Evolutionary conservation across 1,140 invertebrate species (phyloP), one percentile per base, ranked within the genome.

Genomic region (Acromyrmex echinatior): DNA sequence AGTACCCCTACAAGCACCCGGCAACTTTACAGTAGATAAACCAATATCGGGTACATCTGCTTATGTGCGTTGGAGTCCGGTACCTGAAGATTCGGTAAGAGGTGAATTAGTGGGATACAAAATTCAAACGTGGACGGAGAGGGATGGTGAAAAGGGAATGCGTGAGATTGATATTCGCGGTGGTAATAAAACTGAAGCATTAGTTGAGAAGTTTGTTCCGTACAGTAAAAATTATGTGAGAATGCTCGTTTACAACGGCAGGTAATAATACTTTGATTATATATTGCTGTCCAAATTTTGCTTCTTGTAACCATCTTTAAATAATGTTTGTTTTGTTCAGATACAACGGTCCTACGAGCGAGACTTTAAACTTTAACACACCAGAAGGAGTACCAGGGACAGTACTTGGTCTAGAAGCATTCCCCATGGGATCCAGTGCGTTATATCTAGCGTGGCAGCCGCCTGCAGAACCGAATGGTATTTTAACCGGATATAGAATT

Each of bases 51-150:
- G 97, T 18, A 98, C 97, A 62, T 97, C 96, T 6, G 98, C 98
- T 0, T 92, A 97, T 99, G n/a, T 97, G 39, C 97, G 73, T 45
- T 99, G 98, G 98, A 97, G 97, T 94, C 96, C 97, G 0, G 98
- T 99, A 0, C 93, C 97, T 1, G 93, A 96, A 0, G 97, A 98
- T 66, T 97, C 97, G 0, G 97, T 99, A 0, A 96, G 97, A 31
- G 99, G 99, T n/a, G 98, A 99, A 94, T 98, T 99, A 94, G 98
- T 97, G 92, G 99, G 99, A 14, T 99, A 99, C 94, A 99, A 99
- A 95, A 98, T 99, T 77, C 98, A 99, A 95, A 99, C 98, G 1
- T 99, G 99, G 99, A 98, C 97, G 5, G 98, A 98, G n/a, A 96
- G 94, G 74, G 98, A 98, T 65, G 97, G 97, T 53, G 97, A 97